These are phyloP conservation scores for Elgonia sp. DNA, from an alignment of 2,888 invertebrate genomes.

Conservation along the genomic window DNA sequence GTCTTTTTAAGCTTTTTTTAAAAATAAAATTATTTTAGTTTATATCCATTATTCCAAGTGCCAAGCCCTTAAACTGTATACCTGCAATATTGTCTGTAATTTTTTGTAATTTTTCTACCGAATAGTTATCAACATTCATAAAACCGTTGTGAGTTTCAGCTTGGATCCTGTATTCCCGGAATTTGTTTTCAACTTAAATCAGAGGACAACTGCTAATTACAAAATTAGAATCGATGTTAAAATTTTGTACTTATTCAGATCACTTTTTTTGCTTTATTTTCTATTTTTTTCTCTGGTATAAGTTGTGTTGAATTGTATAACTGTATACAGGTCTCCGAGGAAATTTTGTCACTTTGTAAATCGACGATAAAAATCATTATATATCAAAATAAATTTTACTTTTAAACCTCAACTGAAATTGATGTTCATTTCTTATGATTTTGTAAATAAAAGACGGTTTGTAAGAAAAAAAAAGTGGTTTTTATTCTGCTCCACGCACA, in stretches of 20 bases:
- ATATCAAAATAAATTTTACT: too few species aligned
- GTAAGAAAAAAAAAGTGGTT: conserved; percentile 46
- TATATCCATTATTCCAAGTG: conserved; percentile 30
- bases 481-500: conserved; percentile 47
- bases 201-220: conserved; percentile 60
- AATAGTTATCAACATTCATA: conserved; percentile 54
- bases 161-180: conserved; percentile 71
- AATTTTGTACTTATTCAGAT: neutral
- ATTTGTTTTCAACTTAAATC: conserved; percentile 67
- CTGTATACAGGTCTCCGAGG: conserved; percentile 83
- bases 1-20: neutral
- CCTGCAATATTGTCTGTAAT: conserved; percentile 52
- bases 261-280: conserved; percentile 15
- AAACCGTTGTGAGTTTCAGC: conserved; percentile 84
- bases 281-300: conserved; percentile 62
- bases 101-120: neutral
- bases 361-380: conserved; percentile 20
- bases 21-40: conserved; percentile 4
- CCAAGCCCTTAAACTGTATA: conserved; percentile 62
- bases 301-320: conserved; percentile 6
- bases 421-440: conserved; percentile 24
- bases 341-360: conserved; percentile 71
- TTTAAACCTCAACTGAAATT: neutral
- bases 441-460: conserved; percentile 63
- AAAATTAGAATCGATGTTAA: conserved; percentile 19